Percentiles rank a stretch among this genome's conserved stretches.
phyloP scores from a whole-genome alignment of 2,113 vertebrate genomes.

The Lycaon pictus region DNA sequence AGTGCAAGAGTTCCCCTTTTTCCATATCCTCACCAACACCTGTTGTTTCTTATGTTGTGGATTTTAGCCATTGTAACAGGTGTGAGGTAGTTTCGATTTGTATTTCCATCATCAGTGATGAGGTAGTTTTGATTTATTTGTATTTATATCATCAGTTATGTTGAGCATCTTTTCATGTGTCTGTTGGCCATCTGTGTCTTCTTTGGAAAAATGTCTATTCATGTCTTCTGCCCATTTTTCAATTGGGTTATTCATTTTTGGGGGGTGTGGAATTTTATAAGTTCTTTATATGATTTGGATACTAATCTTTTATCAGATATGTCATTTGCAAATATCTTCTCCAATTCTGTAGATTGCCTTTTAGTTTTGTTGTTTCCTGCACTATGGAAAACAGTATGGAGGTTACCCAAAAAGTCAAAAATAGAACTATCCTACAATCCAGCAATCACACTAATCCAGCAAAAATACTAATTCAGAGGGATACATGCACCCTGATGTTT shows the following conservation, averaged over 20 bases:
- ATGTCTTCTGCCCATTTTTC: not conserved
- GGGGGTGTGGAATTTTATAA: not conserved
- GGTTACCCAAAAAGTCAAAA: not conserved
- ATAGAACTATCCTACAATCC: not conserved
- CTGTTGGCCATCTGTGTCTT: not conserved
- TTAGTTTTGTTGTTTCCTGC: not conserved
- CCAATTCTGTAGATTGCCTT: not conserved
- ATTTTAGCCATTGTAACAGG: not conserved
- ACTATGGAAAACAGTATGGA: not conserved
- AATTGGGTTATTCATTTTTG: not conserved
- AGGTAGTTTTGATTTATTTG: not conserved
- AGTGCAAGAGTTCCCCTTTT: not conserved
- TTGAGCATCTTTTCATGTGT: not conserved
- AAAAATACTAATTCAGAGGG: not conserved
- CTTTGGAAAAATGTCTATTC: not conserved
- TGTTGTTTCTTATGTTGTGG: not conserved
- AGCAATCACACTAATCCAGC: not conserved
- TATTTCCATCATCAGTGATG: not conserved
- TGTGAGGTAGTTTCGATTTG: not conserved
- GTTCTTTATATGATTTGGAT: not conserved
- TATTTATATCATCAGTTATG: not conserved
- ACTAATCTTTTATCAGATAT: not conserved
- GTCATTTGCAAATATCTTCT: not conserved
- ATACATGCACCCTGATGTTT: not conserved
- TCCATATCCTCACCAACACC: not conserved